Base-by-base conservation (phyloP, 1,140 invertebrate species). In the Ostrea denselamellosa region DNA sequence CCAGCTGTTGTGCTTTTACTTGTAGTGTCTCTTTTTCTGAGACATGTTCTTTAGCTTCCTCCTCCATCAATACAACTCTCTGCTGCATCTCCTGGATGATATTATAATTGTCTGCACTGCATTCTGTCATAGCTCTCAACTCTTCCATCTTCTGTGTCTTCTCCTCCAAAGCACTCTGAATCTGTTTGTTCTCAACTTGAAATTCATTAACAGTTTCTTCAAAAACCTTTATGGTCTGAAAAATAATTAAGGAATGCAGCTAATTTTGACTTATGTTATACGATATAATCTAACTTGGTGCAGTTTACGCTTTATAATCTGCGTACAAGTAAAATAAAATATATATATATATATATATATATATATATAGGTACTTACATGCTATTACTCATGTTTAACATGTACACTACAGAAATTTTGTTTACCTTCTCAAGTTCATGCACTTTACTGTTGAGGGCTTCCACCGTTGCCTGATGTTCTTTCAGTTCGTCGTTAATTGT, bases 341-440 rank as follows among this genome's bases (percentile, higher is more conserved):
- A n/a, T n/a, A n/a, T n/a, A n/a, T n/a, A n/a, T n/a, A n/a, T n/a
- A n/a, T n/a, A n/a, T n/a, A n/a, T n/a, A n/a, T n/a, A 5, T 44
- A 44, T 2, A 44, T 44, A 44, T 44, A 44, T 5, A 44, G 2
- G 5, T 44, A 44, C 34, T 2, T 44, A 2, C 5, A 44, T 5
- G 1, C 5, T 2, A 5, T 44, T 44, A 44, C 34, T 44, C 2
- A 44, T 5, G 34, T 44, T 44, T 44, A 44, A 44, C 34, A 44
- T 44, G 5, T 44, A 5, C 34, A 44, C 5, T 58, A 17, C 56
- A 8, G 19, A 58, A 58, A 19, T 14, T 17, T 62, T 77, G 9
- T 28, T 34, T 87, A 86, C 89, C 85, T 88, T 86, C 53, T 90
- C 86, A 17, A 86, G n/a, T 81, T 88, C 85, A 25, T 88, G 77